phyloP scores from a whole-genome alignment of 2,888 invertebrate species.

The Patella pellucida region DNA sequence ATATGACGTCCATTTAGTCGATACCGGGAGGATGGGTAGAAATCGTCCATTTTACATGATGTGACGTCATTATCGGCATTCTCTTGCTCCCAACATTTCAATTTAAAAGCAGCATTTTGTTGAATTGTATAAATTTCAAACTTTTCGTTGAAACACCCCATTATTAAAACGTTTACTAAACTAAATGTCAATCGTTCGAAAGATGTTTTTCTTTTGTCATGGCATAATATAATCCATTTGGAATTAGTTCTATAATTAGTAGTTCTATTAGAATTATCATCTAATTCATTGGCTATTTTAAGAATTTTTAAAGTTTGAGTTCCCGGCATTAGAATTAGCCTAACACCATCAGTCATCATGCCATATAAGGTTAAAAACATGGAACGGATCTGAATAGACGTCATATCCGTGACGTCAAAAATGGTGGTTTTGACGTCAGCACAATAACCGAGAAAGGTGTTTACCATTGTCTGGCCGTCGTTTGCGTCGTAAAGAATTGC shows the following conservation, averaged over 20 bases:
- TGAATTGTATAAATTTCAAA: too few relatives aligned
- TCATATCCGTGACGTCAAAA: background rate
- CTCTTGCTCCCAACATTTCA: too few relatives aligned
- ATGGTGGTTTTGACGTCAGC: background rate
- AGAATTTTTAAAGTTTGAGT: background rate
- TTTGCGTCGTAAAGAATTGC: background rate
- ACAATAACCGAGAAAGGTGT: background rate
- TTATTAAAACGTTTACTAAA: too few relatives aligned
- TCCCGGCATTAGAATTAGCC: too few relatives aligned
- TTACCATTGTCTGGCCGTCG: background rate
- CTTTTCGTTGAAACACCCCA: too few relatives aligned
- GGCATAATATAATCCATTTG: background rate
- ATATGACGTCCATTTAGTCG: background rate
- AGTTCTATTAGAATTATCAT: background rate
- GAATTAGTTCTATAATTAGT: background rate
- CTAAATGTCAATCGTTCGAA: too few relatives aligned
- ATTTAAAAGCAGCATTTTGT: too few relatives aligned
- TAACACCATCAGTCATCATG: too few relatives aligned
- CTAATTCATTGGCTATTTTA: background rate
- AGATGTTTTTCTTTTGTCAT: too few relatives aligned
- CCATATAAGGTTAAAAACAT: too few relatives aligned
- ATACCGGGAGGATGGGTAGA: background rate
- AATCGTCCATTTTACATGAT: background rate
- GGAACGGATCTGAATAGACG: too few relatives aligned
- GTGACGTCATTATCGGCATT: background rate